phyloP scores from a whole-genome alignment of 2,888 invertebrate species.

The Cactoblastis cactorum region DNA sequence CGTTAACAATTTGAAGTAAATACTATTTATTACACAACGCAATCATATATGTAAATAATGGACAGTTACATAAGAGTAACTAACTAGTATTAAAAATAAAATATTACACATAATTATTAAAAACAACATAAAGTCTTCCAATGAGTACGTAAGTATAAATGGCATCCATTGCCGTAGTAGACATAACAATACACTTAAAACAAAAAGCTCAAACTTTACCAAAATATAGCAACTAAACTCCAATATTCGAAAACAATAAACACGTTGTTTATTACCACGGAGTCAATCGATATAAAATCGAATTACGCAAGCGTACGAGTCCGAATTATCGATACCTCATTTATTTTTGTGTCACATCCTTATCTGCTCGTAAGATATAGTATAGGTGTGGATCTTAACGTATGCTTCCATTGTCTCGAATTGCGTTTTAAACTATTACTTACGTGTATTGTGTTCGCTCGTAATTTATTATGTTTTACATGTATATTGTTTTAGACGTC shows the following conservation, averaged over 20 bases:
- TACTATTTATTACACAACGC: too few species aligned
- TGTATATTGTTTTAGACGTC: constrained; percentile 5
- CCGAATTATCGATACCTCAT: constrained; percentile 36
- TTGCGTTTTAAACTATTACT: constrained; percentile 25
- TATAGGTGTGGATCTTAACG: constrained; percentile 39
- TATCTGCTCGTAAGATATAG: constrained; percentile 34
- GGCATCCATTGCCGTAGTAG: too few species aligned
- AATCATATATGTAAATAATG: too few species aligned
- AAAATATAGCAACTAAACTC: not conserved
- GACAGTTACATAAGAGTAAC: too few species aligned
- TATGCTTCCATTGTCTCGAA: constrained; percentile 35
- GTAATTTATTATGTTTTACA: constrained; percentile 5
- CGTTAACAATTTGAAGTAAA: too few species aligned
- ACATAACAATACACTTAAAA: too few species aligned
- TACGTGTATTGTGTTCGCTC: constrained; percentile 7
- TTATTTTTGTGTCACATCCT: constrained; percentile 40
- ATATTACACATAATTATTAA: too few species aligned
- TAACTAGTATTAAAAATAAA: too few species aligned
- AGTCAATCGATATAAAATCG: constrained; percentile 18
- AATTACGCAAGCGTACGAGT: constrained; percentile 17
- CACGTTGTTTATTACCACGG: constrained; percentile 21
- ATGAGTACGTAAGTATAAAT: too few species aligned
- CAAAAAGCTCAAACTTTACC: too few species aligned
- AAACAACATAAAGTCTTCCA: too few species aligned
- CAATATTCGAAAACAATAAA: not conserved